Evolutionary conservation across 37 sponge, comb jelly and placozoan genomes (phyloP).

Genomic region (Chondrilla cf. caribensis): DNA sequence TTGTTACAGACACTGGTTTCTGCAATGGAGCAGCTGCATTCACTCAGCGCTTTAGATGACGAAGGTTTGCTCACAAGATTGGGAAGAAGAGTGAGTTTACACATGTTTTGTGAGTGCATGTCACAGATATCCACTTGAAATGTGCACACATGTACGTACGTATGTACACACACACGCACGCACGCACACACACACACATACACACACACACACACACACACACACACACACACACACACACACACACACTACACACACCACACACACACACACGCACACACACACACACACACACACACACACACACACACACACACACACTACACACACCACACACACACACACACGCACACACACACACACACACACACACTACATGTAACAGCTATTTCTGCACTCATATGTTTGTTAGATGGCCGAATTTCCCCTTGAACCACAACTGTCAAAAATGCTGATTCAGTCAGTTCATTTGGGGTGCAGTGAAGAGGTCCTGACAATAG

Average conservation of each 20-base stretch:
- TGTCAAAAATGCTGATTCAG: conserved; percentile 95
- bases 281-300: too few species aligned
- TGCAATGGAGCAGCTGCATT: conserved; percentile 97
- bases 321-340: too few species aligned
- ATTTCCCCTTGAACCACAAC: conserved; percentile 94
- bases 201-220: neutral
- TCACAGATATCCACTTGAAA: too few species aligned
- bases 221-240: too few species aligned
- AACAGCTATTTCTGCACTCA: too few species aligned
- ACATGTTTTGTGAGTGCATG: too few species aligned
- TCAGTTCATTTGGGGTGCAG: conserved; percentile 93
- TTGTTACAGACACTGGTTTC: conserved; percentile 84
- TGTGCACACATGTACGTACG: neutral
- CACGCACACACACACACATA: neutral
- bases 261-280: too few species aligned
- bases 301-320: too few species aligned
- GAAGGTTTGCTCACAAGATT: conserved; percentile 92
- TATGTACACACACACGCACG: neutral
- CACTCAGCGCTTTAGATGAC: conserved; percentile 91
- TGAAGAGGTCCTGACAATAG: conserved; percentile 95
- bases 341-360: too few species aligned
- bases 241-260: too few species aligned
- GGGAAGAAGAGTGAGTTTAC: conserved; percentile 67
- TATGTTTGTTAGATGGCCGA: conserved; percentile 99
- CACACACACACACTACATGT: too few species aligned